A percentile compares a stretch with the other conserved stretches of the same genome.
Conservation (phyloP, 2,888 invertebrate genomes). For the Clistopyga incitator region DNA sequence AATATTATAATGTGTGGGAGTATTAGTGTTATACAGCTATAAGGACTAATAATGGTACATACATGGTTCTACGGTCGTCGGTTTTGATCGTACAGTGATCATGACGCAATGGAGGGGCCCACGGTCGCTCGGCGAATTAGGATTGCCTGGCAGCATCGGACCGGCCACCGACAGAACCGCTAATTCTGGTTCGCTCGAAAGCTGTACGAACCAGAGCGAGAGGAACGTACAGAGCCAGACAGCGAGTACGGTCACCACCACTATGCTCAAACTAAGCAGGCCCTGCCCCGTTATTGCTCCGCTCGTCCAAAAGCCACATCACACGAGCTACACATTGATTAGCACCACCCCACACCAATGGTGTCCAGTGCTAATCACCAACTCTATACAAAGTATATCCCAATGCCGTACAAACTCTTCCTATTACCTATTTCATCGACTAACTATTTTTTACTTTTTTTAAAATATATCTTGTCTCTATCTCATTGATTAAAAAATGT, state of each 20-base stretch:
- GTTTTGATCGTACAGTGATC: conserved; percentile 49
- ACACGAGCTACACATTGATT: conserved; percentile 69
- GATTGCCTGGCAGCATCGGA: conserved; percentile 8
- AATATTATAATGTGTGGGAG: too few species aligned
- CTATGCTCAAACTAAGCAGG: conserved; percentile 29
- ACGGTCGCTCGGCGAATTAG: conserved; percentile 25
- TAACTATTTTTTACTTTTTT: too few species aligned
- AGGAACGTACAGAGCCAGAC: conserved; percentile 54
- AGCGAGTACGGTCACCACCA: conserved; percentile 61
- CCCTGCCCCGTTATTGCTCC: conserved; percentile 19
- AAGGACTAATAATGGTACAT: conserved; percentile 8
- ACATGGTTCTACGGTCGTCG: conserved; percentile 20
- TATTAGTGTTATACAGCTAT: not conserved
- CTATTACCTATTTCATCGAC: too few species aligned
- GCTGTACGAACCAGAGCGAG: conserved; percentile 58
- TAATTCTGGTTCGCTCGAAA: conserved; percentile 68
- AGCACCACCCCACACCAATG: conserved; percentile 11
- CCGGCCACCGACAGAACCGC: conserved; percentile 69
- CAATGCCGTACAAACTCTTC: too few species aligned
- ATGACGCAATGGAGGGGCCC: conserved; percentile 40
- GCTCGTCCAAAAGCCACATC: conserved; percentile 64
- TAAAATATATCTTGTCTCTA: too few species aligned
- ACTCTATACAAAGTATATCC: not conserved
- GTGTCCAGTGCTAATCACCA: conserved; percentile 16
- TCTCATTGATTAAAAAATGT: too few species aligned